Base-by-base conservation (phyloP, 2,888 invertebrate genomes). In the Drosophila mercatorum region DNA sequence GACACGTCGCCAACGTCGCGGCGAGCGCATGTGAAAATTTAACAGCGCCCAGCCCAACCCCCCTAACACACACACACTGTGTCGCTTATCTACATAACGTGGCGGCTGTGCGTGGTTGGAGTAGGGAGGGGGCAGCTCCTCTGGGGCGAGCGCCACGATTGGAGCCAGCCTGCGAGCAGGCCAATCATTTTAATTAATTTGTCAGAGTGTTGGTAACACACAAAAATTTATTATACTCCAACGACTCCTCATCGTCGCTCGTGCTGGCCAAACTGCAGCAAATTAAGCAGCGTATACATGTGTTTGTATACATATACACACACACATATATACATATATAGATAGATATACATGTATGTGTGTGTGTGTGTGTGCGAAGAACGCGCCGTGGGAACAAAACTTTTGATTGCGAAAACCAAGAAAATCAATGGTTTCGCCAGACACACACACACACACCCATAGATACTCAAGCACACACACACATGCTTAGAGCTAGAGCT, bases 171-270 rank as follows among this genome's bases (percentile, higher is more conserved):
- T 58, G 72, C 51, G 68, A 84, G 83, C 85, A 78, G 89, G 89
- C 78, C 90, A 89, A 91, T 88, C 90, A 87, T 90, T 90, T 91
- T 91, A 91, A 91, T 91, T 91, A 91, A 91, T 91, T 91, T 91
- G 90, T 90, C 89, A 90, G 88, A 89, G 89, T 86, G 86, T 89
- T 91, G 84, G 88, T 84, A 82, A 75, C 82, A 88, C 87, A 84
- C 85, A 88, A 80, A 88, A 89, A 89, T 85, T 82, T 84, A 82
- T 89, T 87, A 88, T 80, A 83, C 88, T 83, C 80, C 74, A 83
- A 75, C 70, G 79, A 74, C 74, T 75, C 72, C 66, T 56, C 71
- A 60, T 38, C 56, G 59, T 53, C n/a, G 62, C 56, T 57, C 36
- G 62, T 38, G 57, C 68, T 56, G 44, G 75, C 75, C 74, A 80